phyloP scores from a whole-genome alignment of 2,797 vertebrate genomes.

The Macrochelys suwanniensis region DNA sequence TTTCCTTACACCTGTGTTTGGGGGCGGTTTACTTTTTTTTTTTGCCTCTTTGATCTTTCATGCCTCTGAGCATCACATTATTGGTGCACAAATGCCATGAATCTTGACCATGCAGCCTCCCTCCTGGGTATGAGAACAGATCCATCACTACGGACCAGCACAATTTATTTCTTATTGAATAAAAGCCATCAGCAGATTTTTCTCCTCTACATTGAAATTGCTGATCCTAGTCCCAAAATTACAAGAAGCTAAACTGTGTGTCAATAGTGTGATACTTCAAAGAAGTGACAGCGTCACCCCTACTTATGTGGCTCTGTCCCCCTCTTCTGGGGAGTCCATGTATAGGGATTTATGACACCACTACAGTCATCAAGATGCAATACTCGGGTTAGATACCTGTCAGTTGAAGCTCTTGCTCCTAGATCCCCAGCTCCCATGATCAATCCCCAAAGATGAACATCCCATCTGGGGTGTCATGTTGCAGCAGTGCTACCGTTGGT shows the following conservation, averaged over 20 bases:
- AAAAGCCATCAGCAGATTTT: constrained; percentile 31
- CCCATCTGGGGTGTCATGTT: neutral
- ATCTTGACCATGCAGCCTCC: neutral
- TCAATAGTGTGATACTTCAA: neutral
- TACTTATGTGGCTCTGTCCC: constrained; percentile 13
- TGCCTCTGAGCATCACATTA: neutral
- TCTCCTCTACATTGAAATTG: neutral
- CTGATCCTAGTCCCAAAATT: neutral
- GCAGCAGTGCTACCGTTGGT: neutral
- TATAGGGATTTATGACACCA: neutral
- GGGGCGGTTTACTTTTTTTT: neutral
- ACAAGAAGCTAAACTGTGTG: neutral
- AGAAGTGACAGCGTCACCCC: neutral
- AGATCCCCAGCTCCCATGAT: neutral
- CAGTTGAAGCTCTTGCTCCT: neutral
- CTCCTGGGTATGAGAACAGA: neutral
- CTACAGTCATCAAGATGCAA: neutral
- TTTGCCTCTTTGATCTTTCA: rapidly evolving
- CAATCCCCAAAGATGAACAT: neutral
- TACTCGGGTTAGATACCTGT: neutral
- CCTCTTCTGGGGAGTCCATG: neutral
- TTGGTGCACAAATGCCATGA: neutral
- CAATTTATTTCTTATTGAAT: constrained; percentile 10
- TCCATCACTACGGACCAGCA: constrained; percentile 12
- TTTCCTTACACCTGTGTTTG: neutral